A percentile compares a stretch with the other conserved stretches of the same genome.
Evolutionary conservation across 2,797 vertebrate genomes (phyloP).

Genomic region (Clarias platycephalus): DNA sequence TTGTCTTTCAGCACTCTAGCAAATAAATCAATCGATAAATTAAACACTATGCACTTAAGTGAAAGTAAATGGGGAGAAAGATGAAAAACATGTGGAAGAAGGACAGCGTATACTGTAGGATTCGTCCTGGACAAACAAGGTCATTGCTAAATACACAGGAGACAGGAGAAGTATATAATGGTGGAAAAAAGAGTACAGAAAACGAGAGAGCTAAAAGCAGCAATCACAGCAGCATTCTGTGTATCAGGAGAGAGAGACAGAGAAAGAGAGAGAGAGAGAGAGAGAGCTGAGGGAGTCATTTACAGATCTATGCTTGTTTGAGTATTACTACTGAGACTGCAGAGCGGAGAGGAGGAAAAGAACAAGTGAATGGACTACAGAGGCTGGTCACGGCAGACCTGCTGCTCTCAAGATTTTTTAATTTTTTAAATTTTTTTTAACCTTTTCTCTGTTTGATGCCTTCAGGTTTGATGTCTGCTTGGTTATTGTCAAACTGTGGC

Average conservation of each 20-base stretch:
- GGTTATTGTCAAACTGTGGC: constrained; percentile 79
- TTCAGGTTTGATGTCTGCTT: constrained; percentile 73
- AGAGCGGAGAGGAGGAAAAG: constrained; percentile 28
- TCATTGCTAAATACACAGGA: constrained; percentile 27
- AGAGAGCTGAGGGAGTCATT: constrained; percentile 33
- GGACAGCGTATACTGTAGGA: constrained; percentile 1
- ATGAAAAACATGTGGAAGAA: constrained; percentile 2
- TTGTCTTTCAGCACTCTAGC: background rate
- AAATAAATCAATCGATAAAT: background rate
- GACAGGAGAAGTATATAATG: constrained; percentile 9
- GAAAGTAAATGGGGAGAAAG: constrained; percentile 19
- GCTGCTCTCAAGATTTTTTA: constrained; percentile 20
- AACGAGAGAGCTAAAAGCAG: constrained; percentile 19
- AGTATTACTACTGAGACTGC: constrained; percentile 45
- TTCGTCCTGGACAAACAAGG: constrained; percentile 21
- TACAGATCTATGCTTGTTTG: constrained; percentile 31
- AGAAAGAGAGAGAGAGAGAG: constrained; percentile 3
- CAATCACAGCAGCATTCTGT: constrained; percentile 23
- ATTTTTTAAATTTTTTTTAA: constrained; percentile 51
- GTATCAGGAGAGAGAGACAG: background rate
- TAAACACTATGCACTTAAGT: background rate
- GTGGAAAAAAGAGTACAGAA: constrained; percentile 11
- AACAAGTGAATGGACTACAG: constrained; percentile 9
- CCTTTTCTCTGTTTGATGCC: constrained; percentile 76
- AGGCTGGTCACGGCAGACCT: constrained; percentile 7